Percentiles rank a stretch among this genome's conserved stretches.
Conservation (phyloP, 2,113 vertebrate species). For the Hemicordylus capensis region DNA sequence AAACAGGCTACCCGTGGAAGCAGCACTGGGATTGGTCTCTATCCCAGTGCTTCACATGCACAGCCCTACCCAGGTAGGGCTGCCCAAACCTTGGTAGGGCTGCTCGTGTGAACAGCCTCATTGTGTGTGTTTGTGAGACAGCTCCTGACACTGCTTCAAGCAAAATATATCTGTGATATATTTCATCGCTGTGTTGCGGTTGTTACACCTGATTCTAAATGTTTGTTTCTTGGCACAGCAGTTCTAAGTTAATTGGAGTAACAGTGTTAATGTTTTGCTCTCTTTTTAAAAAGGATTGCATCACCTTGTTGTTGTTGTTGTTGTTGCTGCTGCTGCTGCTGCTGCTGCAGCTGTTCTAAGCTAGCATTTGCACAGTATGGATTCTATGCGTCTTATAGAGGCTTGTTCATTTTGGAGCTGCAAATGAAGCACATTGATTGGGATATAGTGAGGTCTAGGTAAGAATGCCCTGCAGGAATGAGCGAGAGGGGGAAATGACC, state of each 20-base stretch:
- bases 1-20: no score
- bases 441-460: slow-evolving; percentile 45
- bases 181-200: neutral
- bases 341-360: no score
- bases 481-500: slow-evolving; percentile 32
- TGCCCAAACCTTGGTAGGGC: no score
- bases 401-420: slow-evolving; percentile 40
- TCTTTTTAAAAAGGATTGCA: no score
- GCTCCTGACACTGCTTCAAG: neutral
- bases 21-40: no score
- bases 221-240: neutral
- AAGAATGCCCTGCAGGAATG: slow-evolving; percentile 51
- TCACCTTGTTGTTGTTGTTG: no score
- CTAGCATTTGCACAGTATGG: neutral
- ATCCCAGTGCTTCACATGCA: no score
- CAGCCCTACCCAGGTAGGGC: no score
- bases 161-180: neutral
- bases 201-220: neutral
- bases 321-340: no score
- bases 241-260: neutral
- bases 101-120: no score
- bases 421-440: slow-evolving; percentile 44
- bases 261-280: neutral
- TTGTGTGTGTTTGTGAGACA: no score
- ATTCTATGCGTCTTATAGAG: neutral